A percentile compares a stretch with the other conserved stretches of the same genome.
Conservation (phyloP, 1,140 invertebrate species). For the Pinna nobilis region DNA sequence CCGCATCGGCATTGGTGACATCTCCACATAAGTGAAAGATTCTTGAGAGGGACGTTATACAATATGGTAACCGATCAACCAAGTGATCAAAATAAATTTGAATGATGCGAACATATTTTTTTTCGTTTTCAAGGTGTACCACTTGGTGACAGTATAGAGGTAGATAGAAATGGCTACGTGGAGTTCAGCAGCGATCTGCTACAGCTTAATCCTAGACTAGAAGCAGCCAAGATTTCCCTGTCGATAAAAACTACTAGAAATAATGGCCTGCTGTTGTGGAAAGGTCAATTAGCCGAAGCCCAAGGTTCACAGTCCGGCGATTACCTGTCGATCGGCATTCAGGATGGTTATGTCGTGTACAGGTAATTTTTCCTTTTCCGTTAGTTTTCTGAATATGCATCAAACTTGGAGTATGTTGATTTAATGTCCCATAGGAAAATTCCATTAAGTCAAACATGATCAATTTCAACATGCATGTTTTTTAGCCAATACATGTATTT, state of each 20-base stretch:
- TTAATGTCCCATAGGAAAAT: neutral
- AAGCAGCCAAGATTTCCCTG: slow-evolving; percentile 83
- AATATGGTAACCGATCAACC: too few species aligned
- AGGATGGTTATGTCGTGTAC: slow-evolving; percentile 61
- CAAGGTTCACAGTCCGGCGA: slow-evolving; percentile 81
- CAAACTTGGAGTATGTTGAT: neutral
- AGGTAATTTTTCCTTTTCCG: too few species aligned
- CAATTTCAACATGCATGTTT: too few species aligned
- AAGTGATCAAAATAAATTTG: too few species aligned
- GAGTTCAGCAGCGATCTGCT: slow-evolving; percentile 84
- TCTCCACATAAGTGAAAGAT: too few species aligned
- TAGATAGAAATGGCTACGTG: slow-evolving; percentile 88
- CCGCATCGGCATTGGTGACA: too few species aligned
- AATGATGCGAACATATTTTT: too few species aligned
- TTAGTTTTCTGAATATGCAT: too few species aligned
- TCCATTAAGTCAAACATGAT: neutral
- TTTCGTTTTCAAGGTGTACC: slow-evolving; percentile 65
- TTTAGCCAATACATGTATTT: too few species aligned
- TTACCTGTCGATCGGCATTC: slow-evolving; percentile 81
- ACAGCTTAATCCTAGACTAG: slow-evolving; percentile 78
- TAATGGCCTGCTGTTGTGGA: slow-evolving; percentile 92
- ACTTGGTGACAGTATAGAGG: slow-evolving; percentile 64
- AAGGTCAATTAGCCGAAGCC: slow-evolving; percentile 83
- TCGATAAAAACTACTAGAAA: slow-evolving; percentile 86
- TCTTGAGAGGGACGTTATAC: too few species aligned